A percentile compares a stretch with the other conserved stretches of the same genome.
Evolutionary conservation across 2,113 vertebrate species (phyloP).

Genomic region (Edolisoma coerulescens): DNA sequence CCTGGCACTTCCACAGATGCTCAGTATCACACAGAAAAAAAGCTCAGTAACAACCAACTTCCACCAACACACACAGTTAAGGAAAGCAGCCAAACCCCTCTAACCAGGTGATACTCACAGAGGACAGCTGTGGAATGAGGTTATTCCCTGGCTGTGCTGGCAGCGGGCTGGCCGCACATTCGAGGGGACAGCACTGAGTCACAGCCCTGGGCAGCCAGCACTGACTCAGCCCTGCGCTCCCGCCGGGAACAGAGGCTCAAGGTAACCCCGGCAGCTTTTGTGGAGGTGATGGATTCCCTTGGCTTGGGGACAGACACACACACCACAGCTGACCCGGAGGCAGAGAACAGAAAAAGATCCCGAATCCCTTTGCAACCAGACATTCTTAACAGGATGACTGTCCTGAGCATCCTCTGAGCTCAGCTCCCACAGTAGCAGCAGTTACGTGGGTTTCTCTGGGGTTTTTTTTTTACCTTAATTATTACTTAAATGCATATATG

Average conservation of each 20-base stretch:
- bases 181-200: slow-evolving; percentile 2
- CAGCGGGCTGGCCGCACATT: not conserved
- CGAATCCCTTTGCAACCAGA: not conserved
- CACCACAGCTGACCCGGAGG: rapidly evolving
- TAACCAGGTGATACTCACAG: not conserved
- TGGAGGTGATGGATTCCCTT: not conserved
- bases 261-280: not conserved
- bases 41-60: not conserved
- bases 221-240: not conserved
- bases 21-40: not conserved
- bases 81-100: not conserved
- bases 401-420: not conserved
- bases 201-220: not conserved
- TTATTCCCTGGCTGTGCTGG: not conserved
- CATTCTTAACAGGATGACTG: not conserved
- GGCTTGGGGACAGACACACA: not conserved
- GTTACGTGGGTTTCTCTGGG: not conserved
- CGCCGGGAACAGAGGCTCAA: not conserved
- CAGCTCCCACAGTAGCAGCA: not conserved
- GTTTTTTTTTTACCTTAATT: not conserved
- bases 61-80: not conserved
- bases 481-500: not conserved
- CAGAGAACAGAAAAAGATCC: not conserved
- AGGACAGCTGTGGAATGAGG: not conserved
- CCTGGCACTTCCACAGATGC: not conserved